These are phyloP conservation scores for Cryptocephalus primarius DNA, from an alignment of 2,888 invertebrate species.

Conservation along the genomic window DNA sequence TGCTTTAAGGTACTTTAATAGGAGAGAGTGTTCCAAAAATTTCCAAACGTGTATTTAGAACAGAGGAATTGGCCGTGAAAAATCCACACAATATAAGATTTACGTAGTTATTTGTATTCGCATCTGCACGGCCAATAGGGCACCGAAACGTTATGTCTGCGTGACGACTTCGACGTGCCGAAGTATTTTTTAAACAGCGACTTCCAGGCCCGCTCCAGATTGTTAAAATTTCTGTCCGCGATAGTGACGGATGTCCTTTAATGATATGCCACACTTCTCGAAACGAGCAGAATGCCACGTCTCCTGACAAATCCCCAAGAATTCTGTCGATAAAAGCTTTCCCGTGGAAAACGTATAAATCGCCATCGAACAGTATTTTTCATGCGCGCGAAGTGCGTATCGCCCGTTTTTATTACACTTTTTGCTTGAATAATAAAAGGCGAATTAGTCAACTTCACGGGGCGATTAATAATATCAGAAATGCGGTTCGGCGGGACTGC, in stretches of 20 bases:
- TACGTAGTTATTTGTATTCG: no score
- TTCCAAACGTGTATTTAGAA: no score
- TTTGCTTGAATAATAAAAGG: no score
- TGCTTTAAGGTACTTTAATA: no score
- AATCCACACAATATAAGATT: no score
- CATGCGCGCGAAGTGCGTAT: slow-evolving; percentile 13
- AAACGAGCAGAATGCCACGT: slow-evolving; percentile 7
- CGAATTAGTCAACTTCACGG: slow-evolving; percentile 15
- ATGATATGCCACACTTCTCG: slow-evolving; percentile 5
- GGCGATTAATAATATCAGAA: slow-evolving; percentile 16
- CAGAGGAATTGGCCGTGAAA: no score
- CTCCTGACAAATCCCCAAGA: slow-evolving; percentile 11
- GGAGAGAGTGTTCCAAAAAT: no score
- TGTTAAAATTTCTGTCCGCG: neutral
- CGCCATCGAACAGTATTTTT: slow-evolving; percentile 13
- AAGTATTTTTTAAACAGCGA: no score
- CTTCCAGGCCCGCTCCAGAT: neutral
- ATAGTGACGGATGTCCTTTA: slow-evolving; percentile 1
- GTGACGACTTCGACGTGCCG: no score
- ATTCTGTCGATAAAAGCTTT: slow-evolving; percentile 12
- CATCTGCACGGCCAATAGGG: no score
- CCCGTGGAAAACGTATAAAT: slow-evolving; percentile 8
- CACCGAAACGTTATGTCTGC: no score
- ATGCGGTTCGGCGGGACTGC: slow-evolving; percentile 14
- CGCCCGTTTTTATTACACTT: no score